Evolutionary conservation across 2,797 vertebrate genomes (phyloP).

Genomic region (Aldrovandia affinis): DNA sequence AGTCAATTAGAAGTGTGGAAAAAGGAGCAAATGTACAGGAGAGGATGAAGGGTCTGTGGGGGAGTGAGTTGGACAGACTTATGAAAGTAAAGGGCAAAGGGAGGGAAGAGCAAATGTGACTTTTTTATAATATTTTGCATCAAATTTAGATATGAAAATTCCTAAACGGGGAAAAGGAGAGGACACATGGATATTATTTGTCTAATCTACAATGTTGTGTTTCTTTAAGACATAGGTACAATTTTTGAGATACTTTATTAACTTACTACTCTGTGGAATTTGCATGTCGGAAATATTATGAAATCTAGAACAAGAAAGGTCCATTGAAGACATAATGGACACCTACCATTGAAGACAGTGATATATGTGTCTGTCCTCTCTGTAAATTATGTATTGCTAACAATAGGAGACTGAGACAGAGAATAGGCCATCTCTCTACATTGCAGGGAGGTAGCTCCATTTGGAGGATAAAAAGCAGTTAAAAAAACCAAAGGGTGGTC

Average conservation of each 20-base stretch:
- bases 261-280: neutral
- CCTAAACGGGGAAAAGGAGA: neutral
- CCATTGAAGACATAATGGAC: too few relatives aligned
- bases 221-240: too few relatives aligned
- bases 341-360: neutral
- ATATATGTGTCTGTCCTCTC: neutral
- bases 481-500: neutral
- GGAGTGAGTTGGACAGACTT: constrained; percentile 44
- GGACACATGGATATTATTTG: too few relatives aligned
- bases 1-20: constrained; percentile 79
- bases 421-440: neutral
- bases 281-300: neutral
- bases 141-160: neutral
- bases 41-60: constrained; percentile 30
- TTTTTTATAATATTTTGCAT: neutral
- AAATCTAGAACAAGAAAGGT: neutral
- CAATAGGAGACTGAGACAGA: neutral
- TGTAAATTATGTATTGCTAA: neutral
- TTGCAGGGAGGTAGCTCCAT: neutral
- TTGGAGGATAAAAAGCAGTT: neutral
- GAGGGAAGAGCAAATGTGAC: constrained; percentile 23
- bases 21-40: constrained; percentile 58
- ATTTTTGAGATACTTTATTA: neutral
- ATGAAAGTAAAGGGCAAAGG: constrained; percentile 45
- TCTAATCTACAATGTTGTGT: too few relatives aligned